phyloP scores from a whole-genome alignment of 2,113 vertebrate species.

The Rhinoderma darwinii region DNA sequence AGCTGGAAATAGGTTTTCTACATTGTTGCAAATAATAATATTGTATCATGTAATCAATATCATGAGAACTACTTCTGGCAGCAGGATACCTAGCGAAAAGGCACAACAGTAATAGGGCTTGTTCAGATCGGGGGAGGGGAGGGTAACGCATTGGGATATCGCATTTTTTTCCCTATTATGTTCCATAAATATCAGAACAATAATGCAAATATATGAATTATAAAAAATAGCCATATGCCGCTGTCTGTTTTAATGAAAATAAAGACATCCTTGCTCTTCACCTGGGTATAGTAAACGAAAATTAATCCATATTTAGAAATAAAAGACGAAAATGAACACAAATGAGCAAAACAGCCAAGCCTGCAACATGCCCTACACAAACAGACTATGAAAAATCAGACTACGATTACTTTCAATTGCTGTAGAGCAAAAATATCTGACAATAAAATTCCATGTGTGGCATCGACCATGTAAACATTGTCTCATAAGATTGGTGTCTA shows the following conservation, averaged over 20 bases:
- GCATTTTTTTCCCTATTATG: no score
- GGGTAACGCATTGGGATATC: background rate
- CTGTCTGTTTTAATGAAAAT: background rate
- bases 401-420: background rate
- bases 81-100: no score
- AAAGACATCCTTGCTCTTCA: background rate
- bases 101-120: no score
- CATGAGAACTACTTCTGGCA: background rate
- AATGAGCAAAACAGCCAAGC: background rate
- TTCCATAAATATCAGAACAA: background rate
- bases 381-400: background rate
- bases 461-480: no score
- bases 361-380: background rate
- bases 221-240: background rate
- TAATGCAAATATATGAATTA: background rate
- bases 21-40: background rate
- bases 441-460: no score
- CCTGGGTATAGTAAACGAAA: background rate
- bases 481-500: no score
- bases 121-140: background rate
- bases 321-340: background rate
- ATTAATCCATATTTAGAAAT: conserved; percentile 21
- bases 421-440: background rate
- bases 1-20: background rate
- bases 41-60: background rate